These are phyloP conservation scores for Eurytoma adleriae DNA, from an alignment of 2,888 invertebrate genomes.

Conservation along the genomic window DNA sequence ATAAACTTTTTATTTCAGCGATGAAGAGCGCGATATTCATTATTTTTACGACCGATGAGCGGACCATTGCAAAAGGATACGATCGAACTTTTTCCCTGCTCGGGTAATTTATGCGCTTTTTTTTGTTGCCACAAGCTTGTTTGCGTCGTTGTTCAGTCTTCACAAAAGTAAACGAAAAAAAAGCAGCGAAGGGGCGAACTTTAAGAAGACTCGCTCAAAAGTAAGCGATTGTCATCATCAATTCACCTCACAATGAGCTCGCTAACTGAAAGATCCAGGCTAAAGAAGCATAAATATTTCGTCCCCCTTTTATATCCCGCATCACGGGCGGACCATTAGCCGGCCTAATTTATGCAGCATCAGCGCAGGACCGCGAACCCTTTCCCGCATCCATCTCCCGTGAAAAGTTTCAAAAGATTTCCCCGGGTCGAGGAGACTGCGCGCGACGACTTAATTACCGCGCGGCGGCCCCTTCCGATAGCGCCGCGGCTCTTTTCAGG, in stretches of 20 bases:
- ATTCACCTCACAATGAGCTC: conserved; percentile 4
- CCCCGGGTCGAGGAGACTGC: conserved; percentile 41
- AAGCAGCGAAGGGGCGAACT: too few relatives aligned
- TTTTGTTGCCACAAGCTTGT: too few relatives aligned
- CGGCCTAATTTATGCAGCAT: conserved; percentile 74
- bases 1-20: not conserved
- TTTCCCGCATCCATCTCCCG: conserved; percentile 70
- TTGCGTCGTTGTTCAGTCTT: too few relatives aligned
- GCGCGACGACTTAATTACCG: conserved; percentile 70
- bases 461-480: not conserved
- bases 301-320: conserved; percentile 58
- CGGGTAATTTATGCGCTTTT: too few relatives aligned
- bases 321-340: conserved; percentile 70
- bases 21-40: not conserved
- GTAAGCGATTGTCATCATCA: conserved; percentile 24
- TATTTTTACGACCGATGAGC: too few relatives aligned
- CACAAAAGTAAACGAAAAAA: too few relatives aligned
- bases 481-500: conserved; percentile 51
- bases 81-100: too few relatives aligned
- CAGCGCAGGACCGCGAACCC: conserved; percentile 66
- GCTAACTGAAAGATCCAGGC: not conserved
- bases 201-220: conserved; percentile 1
- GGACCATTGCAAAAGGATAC: too few relatives aligned
- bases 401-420: conserved; percentile 74
- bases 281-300: conserved; percentile 54